Evolutionary conservation across 2,113 vertebrate genomes (phyloP).

Genomic region (Plotosus lineatus): DNA sequence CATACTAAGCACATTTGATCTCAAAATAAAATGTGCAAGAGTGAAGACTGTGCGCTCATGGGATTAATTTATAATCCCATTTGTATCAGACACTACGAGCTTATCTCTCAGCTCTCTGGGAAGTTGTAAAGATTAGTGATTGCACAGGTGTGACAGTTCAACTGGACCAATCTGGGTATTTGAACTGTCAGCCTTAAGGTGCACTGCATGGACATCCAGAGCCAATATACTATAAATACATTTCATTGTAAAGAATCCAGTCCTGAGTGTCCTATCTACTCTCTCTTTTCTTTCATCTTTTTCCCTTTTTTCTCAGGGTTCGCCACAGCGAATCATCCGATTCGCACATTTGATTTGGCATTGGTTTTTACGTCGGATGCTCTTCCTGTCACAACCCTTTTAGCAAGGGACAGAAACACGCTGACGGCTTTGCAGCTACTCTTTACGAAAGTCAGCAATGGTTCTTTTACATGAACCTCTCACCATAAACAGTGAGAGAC

Average conservation of each 20-base stretch:
- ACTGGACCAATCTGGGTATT: constrained; percentile 56
- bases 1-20: constrained; percentile 18
- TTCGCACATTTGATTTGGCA: too few species aligned
- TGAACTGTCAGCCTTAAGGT: constrained; percentile 55
- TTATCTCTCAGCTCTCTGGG: constrained; percentile 55
- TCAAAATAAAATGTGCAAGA: constrained; percentile 22
- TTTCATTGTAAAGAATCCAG: constrained; percentile 23
- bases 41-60: neutral
- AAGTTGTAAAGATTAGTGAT: constrained; percentile 47
- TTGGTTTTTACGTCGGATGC: too few species aligned
- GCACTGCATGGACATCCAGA: constrained; percentile 54
- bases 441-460: too few species aligned
- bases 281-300: too few species aligned
- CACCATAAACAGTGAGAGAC: too few species aligned
- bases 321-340: too few species aligned
- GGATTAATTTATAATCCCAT: constrained; percentile 71
- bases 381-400: too few species aligned
- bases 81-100: constrained; percentile 61
- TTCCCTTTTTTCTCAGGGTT: too few species aligned
- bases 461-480: too few species aligned
- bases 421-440: too few species aligned
- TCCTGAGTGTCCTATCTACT: too few species aligned
- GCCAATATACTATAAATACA: constrained; percentile 11
- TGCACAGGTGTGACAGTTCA: constrained; percentile 53
- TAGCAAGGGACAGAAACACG: too few species aligned